These are phyloP conservation scores for Pemphredon lugubris DNA, from an alignment of 2,888 invertebrate genomes.

Conservation along the genomic window DNA sequence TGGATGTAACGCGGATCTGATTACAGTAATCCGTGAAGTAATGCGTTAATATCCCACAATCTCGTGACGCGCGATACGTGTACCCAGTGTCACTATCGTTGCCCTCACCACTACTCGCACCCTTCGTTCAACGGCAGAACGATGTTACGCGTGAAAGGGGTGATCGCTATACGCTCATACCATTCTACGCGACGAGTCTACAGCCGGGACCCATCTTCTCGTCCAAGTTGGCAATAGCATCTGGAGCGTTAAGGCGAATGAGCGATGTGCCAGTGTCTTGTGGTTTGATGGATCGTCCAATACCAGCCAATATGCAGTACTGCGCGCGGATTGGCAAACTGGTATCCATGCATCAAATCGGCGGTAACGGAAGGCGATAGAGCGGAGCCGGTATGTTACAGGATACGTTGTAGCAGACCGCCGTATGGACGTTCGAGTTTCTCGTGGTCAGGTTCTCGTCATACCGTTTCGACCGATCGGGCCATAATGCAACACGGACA, in stretches of 20 bases:
- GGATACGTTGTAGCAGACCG: slow-evolving; percentile 15
- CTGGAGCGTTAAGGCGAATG: slow-evolving; percentile 74
- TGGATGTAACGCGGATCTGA: no score
- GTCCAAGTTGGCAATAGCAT: slow-evolving; percentile 70
- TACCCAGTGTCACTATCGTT: no score
- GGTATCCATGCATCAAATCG: slow-evolving; percentile 74
- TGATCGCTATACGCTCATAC: no score
- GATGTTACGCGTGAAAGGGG: no score
- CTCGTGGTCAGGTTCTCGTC: not conserved
- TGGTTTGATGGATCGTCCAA: slow-evolving; percentile 75
- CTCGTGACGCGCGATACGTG: no score
- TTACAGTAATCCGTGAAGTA: no score
- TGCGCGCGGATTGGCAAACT: slow-evolving; percentile 73
- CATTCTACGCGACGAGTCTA: no score
- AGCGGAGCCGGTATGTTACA: slow-evolving; percentile 20
- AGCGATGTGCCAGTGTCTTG: slow-evolving; percentile 74
- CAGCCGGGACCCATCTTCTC: no score
- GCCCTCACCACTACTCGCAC: no score
- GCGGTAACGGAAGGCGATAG: slow-evolving; percentile 21
- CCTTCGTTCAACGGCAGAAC: no score
- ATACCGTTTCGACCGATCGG: not conserved
- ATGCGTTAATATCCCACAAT: no score
- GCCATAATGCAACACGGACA: not conserved
- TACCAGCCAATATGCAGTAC: slow-evolving; percentile 76
- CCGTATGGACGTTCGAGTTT: not conserved